Conservation (phyloP, 2,888 invertebrate genomes). For the Opisthograptis luteolata region DNA sequence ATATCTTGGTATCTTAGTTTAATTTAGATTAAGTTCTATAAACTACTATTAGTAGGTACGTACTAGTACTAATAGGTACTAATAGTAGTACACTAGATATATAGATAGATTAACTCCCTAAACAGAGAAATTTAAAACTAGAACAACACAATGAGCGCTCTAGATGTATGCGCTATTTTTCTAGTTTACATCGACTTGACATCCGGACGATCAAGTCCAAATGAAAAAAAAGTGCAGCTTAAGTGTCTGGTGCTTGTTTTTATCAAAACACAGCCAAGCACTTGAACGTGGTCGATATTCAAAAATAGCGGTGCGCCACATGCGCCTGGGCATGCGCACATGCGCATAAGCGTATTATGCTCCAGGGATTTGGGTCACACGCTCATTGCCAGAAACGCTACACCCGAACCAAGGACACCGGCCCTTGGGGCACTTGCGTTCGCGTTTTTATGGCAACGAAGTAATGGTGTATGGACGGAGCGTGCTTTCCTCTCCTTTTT, state of each 20-base stretch:
- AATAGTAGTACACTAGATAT: no score
- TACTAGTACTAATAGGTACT: no score
- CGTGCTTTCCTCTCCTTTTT: constrained; percentile 26
- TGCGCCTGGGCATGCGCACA: constrained; percentile 44
- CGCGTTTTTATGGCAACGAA: constrained; percentile 29
- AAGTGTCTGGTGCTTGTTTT: constrained; percentile 14
- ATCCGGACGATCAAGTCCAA: not conserved
- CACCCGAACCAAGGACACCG: constrained; percentile 69
- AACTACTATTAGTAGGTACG: no score
- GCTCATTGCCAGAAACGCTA: constrained; percentile 70
- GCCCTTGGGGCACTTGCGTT: constrained; percentile 38
- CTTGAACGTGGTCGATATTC: constrained; percentile 72
- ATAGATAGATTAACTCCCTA: no score
- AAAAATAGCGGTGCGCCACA: constrained; percentile 62
- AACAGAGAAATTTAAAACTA: no score
- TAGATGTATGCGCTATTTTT: no score
- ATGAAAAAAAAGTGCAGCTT: not conserved
- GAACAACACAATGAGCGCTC: no score
- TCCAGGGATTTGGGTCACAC: constrained; percentile 74
- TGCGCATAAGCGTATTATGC: constrained; percentile 35
- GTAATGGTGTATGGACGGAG: constrained; percentile 33
- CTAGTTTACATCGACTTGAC: not conserved
- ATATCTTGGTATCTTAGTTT: no score
- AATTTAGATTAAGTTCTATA: no score
- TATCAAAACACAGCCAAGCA: constrained; percentile 39